These are phyloP conservation scores for Mormyrus hasselquistii DNA, from an alignment of 2,797 vertebrate genomes.

Conservation along the genomic window DNA sequence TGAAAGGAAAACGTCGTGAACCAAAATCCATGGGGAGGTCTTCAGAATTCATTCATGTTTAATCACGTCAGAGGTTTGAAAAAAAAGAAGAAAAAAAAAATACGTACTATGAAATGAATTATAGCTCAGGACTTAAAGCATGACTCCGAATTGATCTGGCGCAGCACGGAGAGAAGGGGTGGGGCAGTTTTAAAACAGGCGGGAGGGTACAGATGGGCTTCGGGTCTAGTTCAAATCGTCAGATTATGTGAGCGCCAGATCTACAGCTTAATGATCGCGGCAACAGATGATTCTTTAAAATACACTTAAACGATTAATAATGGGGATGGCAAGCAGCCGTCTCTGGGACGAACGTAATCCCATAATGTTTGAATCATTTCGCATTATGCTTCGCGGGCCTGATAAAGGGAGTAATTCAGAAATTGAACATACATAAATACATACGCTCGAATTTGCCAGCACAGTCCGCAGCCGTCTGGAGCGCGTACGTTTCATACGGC, in stretches of 20 bases:
- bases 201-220: background rate
- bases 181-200: background rate
- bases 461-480: background rate
- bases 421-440: background rate
- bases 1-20: constrained; percentile 7
- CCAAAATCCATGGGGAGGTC: background rate
- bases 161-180: background rate
- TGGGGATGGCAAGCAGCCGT: background rate
- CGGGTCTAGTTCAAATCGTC: background rate
- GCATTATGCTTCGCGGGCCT: background rate
- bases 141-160: background rate
- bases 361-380: constrained; percentile 5
- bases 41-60: background rate
- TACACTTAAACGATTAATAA: background rate
- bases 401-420: background rate
- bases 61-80: background rate
- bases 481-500: background rate
- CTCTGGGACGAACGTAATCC: background rate
- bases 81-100: background rate
- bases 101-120: background rate
- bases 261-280: background rate
- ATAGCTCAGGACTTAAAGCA: background rate
- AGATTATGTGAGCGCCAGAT: background rate
- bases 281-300: background rate
- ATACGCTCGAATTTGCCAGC: background rate